Percentiles rank a stretch among this genome's conserved stretches.
Conservation (phyloP, 2,888 invertebrate species). For the Cistogaster globosa region DNA sequence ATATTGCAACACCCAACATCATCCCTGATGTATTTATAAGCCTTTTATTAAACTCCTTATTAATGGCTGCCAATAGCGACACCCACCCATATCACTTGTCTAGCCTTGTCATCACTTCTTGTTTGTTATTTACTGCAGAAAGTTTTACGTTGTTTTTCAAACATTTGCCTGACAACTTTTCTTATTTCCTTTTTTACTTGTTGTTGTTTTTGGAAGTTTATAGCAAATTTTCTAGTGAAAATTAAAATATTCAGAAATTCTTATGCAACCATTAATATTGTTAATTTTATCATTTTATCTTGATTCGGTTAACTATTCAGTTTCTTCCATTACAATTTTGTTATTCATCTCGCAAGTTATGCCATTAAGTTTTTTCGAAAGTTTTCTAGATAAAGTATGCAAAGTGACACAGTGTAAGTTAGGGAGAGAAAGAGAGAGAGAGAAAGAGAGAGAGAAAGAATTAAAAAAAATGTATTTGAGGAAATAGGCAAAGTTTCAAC, state of each 20-base stretch:
- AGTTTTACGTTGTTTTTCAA: not conserved
- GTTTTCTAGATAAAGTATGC: constrained; percentile 47
- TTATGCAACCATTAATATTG: constrained; percentile 24
- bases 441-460: no score
- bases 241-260: not conserved
- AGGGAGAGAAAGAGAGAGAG: no score
- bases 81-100: not conserved
- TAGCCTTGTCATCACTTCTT: not conserved
- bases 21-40: not conserved
- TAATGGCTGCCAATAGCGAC: not conserved
- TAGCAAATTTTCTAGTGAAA: not conserved
- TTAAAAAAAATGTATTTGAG: not conserved
- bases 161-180: constrained; percentile 21
- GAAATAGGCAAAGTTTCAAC: not conserved
- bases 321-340: constrained; percentile 19
- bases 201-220: not conserved
- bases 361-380: constrained; percentile 41
- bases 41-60: not conserved
- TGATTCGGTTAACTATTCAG: constrained; percentile 18
- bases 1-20: no score
- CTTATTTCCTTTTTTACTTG: constrained; percentile 19
- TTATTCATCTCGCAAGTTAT: constrained; percentile 39
- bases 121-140: not conserved
- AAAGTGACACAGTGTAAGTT: not conserved
- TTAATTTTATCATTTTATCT: constrained; percentile 53